Evolutionary conservation across 2,797 vertebrate species (phyloP), one percentile per base, ranked within the genome.

Genomic region (Cuniculus paca): DNA sequence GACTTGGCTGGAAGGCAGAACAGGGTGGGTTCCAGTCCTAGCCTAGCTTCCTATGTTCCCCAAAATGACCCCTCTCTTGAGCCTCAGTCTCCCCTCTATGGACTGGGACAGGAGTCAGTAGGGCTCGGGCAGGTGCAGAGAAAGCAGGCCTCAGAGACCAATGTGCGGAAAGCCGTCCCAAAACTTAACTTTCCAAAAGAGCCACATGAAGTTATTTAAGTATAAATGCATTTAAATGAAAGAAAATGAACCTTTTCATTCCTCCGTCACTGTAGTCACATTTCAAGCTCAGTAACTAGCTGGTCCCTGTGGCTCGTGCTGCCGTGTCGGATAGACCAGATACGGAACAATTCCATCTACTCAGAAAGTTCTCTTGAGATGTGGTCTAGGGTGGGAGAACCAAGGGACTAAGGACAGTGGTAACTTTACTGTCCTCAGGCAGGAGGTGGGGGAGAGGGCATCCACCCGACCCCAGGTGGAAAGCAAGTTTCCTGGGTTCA

Each of bases 1-100:
- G 90, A 93, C 93, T 90, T 90, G 81, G 42, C 74, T 92, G 77
- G 74, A 78, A 95, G 91, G 61, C 90, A 79, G 93, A 75, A 16
- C 10, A 61, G 84, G 12, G 45, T 58, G n/a, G n/a, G 26, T 42
- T 83, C 86, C 26, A 80, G 82, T 45, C 11, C 36, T 65, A n/a
- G 6, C 34, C 9, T 19, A 6, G 81, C 34, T 91, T 89, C 81
- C 70, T 82, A 2, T 26, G 63, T 3, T 42, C 39, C 61, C 11
- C 80, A 84, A 50, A 58, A 28, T 5, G 20, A 26, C 9, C 22
- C 5, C 31, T 39, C 2, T 87, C 26, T 45, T 1, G 1, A 26
- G 84, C 77, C 94, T 91, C 52, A 65, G 54, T 88, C 87, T 96
- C 72, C 48, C 78, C 39, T 58, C 91, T 65, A 0, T n/a, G 39